Percentiles rank a stretch among this genome's conserved stretches.
Evolutionary conservation across 2,113 vertebrate genomes (phyloP).

Genomic region (Hassar affinis): DNA sequence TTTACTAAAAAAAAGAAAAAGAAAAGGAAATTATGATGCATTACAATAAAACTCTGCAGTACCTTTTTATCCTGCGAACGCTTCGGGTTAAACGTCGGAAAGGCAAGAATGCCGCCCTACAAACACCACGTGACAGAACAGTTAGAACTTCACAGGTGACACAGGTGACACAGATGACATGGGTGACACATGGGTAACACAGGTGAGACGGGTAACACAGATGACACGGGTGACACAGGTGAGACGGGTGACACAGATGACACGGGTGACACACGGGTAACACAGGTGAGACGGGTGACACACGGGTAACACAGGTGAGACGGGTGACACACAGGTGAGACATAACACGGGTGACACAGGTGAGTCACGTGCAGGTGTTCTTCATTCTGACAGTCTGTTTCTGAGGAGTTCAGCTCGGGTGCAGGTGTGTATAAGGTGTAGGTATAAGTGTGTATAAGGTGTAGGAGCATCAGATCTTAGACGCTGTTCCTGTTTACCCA

Average conservation of each 20-base stretch:
- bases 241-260: no score
- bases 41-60: neutral
- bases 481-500: slow-evolving; percentile 39
- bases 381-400: neutral
- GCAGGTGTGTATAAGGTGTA: neutral
- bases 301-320: no score
- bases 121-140: neutral
- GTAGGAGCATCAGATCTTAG: neutral
- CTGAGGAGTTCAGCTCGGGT: neutral
- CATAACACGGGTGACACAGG: no score
- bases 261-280: no score
- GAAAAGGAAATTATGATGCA: neutral
- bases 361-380: no score
- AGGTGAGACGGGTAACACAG: no score
- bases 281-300: no score
- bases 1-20: neutral
- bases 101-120: slow-evolving; percentile 24
- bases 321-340: no score
- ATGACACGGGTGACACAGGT: no score
- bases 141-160: neutral
- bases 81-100: slow-evolving; percentile 3
- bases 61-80: slow-evolving; percentile 12
- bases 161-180: no score
- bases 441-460: neutral
- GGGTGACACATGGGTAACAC: no score